A percentile compares a stretch with the other conserved stretches of the same genome.
These are phyloP conservation scores for Phalanger gymnotis DNA, from an alignment of 2,797 vertebrate species.

Conservation along the genomic window DNA sequence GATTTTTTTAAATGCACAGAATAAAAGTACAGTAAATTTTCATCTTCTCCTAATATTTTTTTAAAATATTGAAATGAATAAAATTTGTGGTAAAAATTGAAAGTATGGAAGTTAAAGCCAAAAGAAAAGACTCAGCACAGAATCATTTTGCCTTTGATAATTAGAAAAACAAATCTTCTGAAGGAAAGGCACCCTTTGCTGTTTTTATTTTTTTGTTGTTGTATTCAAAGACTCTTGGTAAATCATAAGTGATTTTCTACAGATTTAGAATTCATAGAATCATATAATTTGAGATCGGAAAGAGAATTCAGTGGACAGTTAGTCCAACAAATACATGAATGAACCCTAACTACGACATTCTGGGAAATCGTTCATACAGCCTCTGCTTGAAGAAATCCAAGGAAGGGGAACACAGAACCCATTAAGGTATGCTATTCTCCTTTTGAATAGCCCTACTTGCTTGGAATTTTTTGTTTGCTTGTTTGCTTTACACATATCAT, in stretches of 20 bases:
- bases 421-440: not conserved
- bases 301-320: not conserved
- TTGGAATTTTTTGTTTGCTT: not conserved
- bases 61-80: slow-evolving; percentile 1
- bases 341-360: not conserved
- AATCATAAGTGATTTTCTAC: not conserved
- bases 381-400: not conserved
- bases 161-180: not conserved
- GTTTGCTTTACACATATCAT: not conserved
- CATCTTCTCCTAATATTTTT: not conserved
- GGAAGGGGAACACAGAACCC: not conserved
- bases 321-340: not conserved
- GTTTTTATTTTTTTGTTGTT: not conserved
- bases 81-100: not conserved
- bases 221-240: not conserved
- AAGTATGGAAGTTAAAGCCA: not conserved
- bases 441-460: not conserved
- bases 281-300: not conserved
- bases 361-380: not conserved
- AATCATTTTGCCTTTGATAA: not conserved
- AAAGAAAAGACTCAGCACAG: not conserved
- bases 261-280: not conserved
- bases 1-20: not conserved
- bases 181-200: not conserved
- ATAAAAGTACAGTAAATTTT: slow-evolving; percentile 23